Percentiles rank a stretch among this genome's conserved stretches.
These are phyloP conservation scores for Emydocephalus ijimae DNA, from an alignment of 2,113 vertebrate genomes.

Conservation along the genomic window DNA sequence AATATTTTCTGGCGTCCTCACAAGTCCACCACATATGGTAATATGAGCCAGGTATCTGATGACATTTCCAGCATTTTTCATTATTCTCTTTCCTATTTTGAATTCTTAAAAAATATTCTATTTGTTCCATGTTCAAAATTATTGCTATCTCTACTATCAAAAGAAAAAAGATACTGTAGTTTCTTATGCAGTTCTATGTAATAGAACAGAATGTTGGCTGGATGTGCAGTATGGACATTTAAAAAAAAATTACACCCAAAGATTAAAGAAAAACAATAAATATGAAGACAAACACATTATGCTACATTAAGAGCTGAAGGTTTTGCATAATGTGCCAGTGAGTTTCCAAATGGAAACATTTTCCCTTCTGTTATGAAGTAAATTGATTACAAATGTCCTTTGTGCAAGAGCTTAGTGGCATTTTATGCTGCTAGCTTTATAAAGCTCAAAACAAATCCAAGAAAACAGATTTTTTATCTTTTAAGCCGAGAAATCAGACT, in stretches of 20 bases:
- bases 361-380: conserved; percentile 46
- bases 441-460: conserved; percentile 59
- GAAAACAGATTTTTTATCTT: conserved; percentile 59
- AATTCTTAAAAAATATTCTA: too few species aligned
- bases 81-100: too few species aligned
- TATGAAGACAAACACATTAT: conserved; percentile 22
- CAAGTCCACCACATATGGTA: too few species aligned
- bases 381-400: conserved; percentile 62
- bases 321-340: conserved; percentile 55
- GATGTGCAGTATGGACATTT: conserved; percentile 33
- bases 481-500: conserved; percentile 55
- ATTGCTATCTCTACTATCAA: too few species aligned
- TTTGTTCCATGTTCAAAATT: too few species aligned
- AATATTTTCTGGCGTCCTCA: too few species aligned
- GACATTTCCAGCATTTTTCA: too few species aligned
- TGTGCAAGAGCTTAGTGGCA: conserved; percentile 49
- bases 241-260: conserved; percentile 22
- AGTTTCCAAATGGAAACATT: conserved; percentile 57
- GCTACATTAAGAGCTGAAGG: conserved; percentile 57
- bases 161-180: too few species aligned
- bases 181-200: conserved; percentile 47
- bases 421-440: conserved; percentile 57
- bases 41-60: too few species aligned
- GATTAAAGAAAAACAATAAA: not conserved
- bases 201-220: not conserved